phyloP scores from a whole-genome alignment of 2,113 vertebrate species.

The Bubo scandiacus region DNA sequence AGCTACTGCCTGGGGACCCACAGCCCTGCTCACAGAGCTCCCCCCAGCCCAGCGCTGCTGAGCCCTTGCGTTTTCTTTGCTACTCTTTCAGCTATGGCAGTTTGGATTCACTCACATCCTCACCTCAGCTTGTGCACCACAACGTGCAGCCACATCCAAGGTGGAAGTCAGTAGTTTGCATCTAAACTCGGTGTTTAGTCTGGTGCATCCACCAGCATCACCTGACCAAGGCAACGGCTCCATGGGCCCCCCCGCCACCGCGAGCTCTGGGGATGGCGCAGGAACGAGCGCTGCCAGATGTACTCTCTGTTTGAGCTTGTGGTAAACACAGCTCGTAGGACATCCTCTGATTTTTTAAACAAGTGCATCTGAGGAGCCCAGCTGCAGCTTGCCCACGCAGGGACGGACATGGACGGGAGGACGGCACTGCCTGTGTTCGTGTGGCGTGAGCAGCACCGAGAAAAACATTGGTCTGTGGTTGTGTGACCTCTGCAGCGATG shows the following conservation, averaged over 20 bases:
- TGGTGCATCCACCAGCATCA: neutral
- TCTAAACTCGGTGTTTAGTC: accelerated
- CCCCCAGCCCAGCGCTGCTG: neutral
- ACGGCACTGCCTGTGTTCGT: neutral
- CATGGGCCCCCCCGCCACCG: accelerated
- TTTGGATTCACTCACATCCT: neutral
- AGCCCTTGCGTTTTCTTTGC: neutral
- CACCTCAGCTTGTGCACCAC: neutral
- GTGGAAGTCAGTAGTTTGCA: neutral
- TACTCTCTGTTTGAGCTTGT: neutral
- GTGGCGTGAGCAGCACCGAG: neutral
- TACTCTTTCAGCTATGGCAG: neutral
- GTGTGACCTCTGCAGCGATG: neutral
- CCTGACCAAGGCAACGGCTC: neutral
- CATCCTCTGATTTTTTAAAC: neutral
- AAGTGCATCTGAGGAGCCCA: neutral
- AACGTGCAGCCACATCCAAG: neutral
- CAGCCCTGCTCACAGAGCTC: neutral
- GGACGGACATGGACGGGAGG: neutral
- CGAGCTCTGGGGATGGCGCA: accelerated
- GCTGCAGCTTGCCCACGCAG: accelerated
- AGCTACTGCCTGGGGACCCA: accelerated
- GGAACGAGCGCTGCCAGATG: accelerated
- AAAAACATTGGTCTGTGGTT: neutral
- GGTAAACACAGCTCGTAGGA: neutral